phyloP scores from a whole-genome alignment of 2,797 vertebrate species.

The Hypotaenidia okinawae region DNA sequence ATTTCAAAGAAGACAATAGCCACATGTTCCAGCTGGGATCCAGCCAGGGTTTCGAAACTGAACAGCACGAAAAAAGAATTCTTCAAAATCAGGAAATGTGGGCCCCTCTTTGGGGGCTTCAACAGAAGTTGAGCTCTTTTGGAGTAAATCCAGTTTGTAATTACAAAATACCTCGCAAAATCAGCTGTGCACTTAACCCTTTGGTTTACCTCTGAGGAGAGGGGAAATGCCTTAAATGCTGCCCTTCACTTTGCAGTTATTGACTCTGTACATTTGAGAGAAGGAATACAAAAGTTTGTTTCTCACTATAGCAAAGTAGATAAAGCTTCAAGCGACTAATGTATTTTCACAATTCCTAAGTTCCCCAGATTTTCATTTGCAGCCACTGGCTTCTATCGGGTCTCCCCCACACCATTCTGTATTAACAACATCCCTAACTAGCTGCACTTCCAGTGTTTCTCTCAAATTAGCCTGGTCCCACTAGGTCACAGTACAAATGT shows the following conservation, averaged over 20 bases:
- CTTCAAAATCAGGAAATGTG: background rate
- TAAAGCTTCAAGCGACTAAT: background rate
- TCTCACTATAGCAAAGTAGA: background rate
- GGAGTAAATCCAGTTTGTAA: background rate
- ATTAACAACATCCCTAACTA: background rate
- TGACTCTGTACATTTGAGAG: background rate
- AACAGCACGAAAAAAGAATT: background rate
- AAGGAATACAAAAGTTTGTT: background rate
- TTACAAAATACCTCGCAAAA: background rate
- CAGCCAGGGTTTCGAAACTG: background rate
- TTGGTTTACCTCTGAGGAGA: background rate
- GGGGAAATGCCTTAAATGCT: background rate
- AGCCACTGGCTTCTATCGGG: background rate
- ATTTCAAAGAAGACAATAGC: background rate
- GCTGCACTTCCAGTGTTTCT: background rate
- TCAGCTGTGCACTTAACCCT: background rate
- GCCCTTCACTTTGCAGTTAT: background rate
- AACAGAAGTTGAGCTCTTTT: background rate
- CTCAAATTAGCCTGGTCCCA: background rate
- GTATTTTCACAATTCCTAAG: background rate
- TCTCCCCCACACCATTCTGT: background rate
- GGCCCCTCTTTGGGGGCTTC: background rate
- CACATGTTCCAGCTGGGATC: background rate
- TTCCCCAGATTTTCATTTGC: background rate
- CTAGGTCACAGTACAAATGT: background rate